phyloP scores from a whole-genome alignment of 2,888 invertebrate genomes.

The Mantis religiosa region DNA sequence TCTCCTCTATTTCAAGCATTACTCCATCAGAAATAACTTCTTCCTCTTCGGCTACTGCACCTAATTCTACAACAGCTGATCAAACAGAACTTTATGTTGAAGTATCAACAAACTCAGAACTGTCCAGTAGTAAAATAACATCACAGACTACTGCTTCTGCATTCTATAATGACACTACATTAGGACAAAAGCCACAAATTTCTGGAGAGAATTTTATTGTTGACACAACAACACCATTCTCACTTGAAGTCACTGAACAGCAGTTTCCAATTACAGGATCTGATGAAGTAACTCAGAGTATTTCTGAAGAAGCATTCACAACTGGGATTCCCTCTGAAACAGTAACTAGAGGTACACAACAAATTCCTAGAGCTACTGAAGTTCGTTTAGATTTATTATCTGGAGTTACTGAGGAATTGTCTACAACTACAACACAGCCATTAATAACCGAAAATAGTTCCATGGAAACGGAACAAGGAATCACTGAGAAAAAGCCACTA shows the following conservation, averaged over 20 bases:
- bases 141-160: neutral
- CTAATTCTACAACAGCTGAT: neutral
- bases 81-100: neutral
- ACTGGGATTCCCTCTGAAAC: too few relatives aligned
- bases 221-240: neutral
- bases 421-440: neutral
- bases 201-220: neutral
- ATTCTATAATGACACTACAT: neutral
- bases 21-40: constrained; percentile 20
- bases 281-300: too few relatives aligned
- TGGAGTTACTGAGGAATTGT: neutral
- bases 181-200: neutral
- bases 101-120: neutral
- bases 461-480: too few relatives aligned
- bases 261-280: too few relatives aligned
- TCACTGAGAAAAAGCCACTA: too few relatives aligned
- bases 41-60: neutral
- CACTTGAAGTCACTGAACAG: too few relatives aligned
- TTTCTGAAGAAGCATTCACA: too few relatives aligned
- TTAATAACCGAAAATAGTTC: neutral
- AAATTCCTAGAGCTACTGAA: neutral
- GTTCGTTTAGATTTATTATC: neutral
- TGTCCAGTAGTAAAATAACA: neutral
- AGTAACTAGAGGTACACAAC: too few relatives aligned
- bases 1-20: neutral